Base-by-base conservation (phyloP, 1,140 invertebrate species). In the Solenopsis fugax region DNA sequence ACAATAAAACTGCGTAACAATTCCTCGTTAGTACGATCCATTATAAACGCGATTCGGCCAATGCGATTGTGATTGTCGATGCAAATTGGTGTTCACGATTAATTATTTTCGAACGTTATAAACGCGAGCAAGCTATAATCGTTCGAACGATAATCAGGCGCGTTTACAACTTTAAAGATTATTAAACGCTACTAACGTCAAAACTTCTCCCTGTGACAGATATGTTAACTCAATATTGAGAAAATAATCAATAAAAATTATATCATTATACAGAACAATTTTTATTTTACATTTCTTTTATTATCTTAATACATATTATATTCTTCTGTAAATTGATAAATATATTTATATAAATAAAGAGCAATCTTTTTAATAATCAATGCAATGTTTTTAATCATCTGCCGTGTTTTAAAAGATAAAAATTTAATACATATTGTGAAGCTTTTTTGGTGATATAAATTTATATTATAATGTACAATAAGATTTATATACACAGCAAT, bases 1-100 rank as follows among this genome's bases (percentile, higher is more conserved):
- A 84, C 56, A 50, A 75, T 84, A 84, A 84, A 75, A 75, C 41
- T 62, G 34, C 80, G n/a, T 75, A 75, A 84, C 80, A 84, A 84
- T 84, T 84, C 29, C 41, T 84, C 69, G 80, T 84, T 84, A 84
- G n/a, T 5, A 56, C 69, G 29, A 75, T 73, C 18, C 9, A 73
- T 84, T 84, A 84, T 60, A 75, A 2, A 4, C 13, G 29, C 24
- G 69, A 58, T 82, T 58, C n/a, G 18, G 41, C 18, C 52, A 21
- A 34, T 60, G 41, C 41, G 21, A 82, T 82, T 82, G 54, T 13
- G 52, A 73, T 16, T 45, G 24, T 5, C 41, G 12, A 69, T 48
- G 21, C 37, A 0, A 67, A 67, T 1, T 6, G 6, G 13, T 75
- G 54, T 75, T 50, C 69, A 45, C 13, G 41, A 84, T 84, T 84